A percentile compares a stretch with the other conserved stretches of the same genome.
phyloP scores from a whole-genome alignment of 2,888 invertebrate species.

The Drosophila stalkeri region DNA sequence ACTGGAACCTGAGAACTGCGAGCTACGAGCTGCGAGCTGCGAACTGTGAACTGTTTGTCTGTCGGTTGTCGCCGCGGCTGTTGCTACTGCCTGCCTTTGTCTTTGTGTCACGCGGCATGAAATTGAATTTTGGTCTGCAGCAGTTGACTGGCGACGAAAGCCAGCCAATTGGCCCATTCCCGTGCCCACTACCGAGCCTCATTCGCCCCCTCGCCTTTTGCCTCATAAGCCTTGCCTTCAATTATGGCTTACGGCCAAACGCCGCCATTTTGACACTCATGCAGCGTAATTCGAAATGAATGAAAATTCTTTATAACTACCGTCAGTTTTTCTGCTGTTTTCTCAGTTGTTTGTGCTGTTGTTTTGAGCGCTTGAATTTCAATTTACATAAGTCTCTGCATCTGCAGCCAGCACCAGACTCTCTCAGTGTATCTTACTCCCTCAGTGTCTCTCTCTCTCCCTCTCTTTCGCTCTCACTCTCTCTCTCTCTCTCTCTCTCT shows the following conservation, averaged over 20 bases:
- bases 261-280: slow-evolving; percentile 79
- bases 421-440: not conserved
- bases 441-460: not conserved
- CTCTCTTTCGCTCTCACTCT: not conserved
- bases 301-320: slow-evolving; percentile 76
- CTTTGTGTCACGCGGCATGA: slow-evolving; percentile 80
- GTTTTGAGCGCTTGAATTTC: slow-evolving; percentile 79
- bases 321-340: slow-evolving; percentile 66
- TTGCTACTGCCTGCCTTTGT: slow-evolving; percentile 69
- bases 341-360: slow-evolving; percentile 45
- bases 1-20: not conserved
- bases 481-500: not conserved
- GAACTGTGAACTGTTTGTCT: slow-evolving; percentile 41
- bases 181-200: slow-evolving; percentile 23
- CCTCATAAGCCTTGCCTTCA: slow-evolving; percentile 64
- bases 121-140: slow-evolving; percentile 77
- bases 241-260: slow-evolving; percentile 62
- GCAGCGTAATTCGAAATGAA: slow-evolving; percentile 77
- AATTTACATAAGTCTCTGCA: slow-evolving; percentile 79
- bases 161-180: slow-evolving; percentile 66
- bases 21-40: not conserved
- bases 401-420: slow-evolving; percentile 44
- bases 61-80: slow-evolving; percentile 34
- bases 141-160: slow-evolving; percentile 62
- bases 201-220: slow-evolving; percentile 9